Percentiles rank a stretch among this genome's conserved stretches.
Evolutionary conservation across 2,113 vertebrate species (phyloP).

Genomic region (Micromys minutus): DNA sequence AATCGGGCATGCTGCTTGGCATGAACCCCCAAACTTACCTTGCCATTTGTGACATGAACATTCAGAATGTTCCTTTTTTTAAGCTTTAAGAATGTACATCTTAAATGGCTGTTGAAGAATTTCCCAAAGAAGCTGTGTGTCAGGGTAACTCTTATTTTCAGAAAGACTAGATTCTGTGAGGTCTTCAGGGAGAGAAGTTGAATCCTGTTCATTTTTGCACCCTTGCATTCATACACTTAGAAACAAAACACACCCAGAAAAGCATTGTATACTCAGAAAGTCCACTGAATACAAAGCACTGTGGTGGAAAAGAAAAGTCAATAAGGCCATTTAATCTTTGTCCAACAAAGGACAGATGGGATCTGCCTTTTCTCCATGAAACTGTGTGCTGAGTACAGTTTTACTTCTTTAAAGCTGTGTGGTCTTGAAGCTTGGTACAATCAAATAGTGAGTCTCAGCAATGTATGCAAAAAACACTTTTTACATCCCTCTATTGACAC

Average conservation of each 20-base stretch:
- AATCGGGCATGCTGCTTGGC: background rate
- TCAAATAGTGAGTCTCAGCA: background rate
- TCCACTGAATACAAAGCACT: background rate
- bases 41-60: background rate
- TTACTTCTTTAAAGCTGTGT: slow-evolving; percentile 17
- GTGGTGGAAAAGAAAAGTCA: background rate
- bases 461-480: background rate
- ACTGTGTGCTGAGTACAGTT: background rate
- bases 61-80: background rate
- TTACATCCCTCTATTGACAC: background rate
- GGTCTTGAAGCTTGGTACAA: background rate
- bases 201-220: background rate
- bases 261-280: background rate
- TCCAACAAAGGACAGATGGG: background rate
- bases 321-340: slow-evolving; percentile 10
- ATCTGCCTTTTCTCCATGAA: background rate
- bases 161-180: background rate
- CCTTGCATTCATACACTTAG: background rate
- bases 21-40: background rate
- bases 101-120: background rate
- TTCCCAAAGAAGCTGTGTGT: background rate
- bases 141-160: background rate
- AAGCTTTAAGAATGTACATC: background rate
- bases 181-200: background rate
- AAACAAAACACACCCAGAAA: background rate